Conservation (phyloP, 2,797 vertebrate genomes). For the Ibycter americanus region DNA sequence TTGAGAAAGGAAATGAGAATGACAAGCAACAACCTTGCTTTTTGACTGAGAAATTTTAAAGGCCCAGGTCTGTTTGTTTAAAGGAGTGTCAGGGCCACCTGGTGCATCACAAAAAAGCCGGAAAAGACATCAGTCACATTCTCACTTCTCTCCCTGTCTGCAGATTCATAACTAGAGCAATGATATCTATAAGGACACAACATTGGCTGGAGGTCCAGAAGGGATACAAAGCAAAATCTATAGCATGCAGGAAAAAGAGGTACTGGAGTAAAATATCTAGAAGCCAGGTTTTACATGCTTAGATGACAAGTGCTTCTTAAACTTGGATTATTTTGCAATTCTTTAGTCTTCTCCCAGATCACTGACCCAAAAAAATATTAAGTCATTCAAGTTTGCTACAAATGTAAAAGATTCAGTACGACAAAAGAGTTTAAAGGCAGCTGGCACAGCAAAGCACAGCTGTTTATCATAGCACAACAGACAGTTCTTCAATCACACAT, state of each 20-base stretch:
- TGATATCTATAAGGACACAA: not conserved
- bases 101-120: not conserved
- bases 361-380: not conserved
- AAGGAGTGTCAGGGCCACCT: not conserved
- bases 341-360: not conserved
- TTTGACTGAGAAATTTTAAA: not conserved
- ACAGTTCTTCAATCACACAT: slow-evolving; percentile 6
- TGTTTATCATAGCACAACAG: slow-evolving; percentile 39
- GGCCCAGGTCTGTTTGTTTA: not conserved
- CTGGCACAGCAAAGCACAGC: slow-evolving; percentile 9
- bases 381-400: not conserved
- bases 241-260: not conserved
- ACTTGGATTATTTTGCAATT: not conserved
- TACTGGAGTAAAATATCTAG: not conserved
- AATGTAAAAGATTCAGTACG: not conserved
- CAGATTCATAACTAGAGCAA: not conserved
- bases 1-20: not conserved
- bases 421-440: not conserved
- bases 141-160: not conserved
- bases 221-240: not conserved
- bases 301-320: not conserved
- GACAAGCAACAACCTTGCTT: not conserved
- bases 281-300: not conserved
- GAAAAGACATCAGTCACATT: not conserved
- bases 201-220: not conserved